phyloP scores from a whole-genome alignment of 2,113 vertebrate genomes.

The Rhinichthys klamathensis region DNA sequence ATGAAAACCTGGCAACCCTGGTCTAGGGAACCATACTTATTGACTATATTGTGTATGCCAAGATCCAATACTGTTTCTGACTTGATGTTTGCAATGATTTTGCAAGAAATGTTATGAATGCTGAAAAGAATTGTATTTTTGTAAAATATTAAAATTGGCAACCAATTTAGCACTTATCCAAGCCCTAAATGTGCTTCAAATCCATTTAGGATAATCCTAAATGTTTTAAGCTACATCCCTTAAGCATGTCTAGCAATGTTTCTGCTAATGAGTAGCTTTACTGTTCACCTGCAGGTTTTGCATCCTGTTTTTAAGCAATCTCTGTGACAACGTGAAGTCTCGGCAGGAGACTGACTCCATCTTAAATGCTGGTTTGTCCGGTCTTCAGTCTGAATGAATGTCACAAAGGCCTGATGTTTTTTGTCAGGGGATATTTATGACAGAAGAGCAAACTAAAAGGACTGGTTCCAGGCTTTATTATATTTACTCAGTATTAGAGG shows the following conservation, averaged over 20 bases:
- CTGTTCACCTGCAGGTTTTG: background rate
- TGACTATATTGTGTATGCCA: background rate
- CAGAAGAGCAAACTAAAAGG: slow-evolving; percentile 11
- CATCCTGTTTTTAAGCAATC: background rate
- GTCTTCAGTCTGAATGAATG: slow-evolving; percentile 20
- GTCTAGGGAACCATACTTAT: background rate
- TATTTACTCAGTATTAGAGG: background rate
- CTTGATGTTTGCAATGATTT: background rate
- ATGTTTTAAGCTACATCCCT: background rate
- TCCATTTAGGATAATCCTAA: background rate
- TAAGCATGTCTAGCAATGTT: background rate
- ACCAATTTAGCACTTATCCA: too few relatives aligned
- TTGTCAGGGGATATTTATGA: slow-evolving; percentile 33
- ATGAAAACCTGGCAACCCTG: too few relatives aligned
- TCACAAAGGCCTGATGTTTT: background rate
- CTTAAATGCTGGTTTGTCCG: slow-evolving; percentile 22
- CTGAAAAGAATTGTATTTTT: background rate
- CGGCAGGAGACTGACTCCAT: background rate
- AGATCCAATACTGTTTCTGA: background rate
- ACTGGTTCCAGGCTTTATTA: background rate
- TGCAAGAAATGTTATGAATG: background rate
- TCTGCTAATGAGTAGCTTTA: background rate
- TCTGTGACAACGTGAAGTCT: slow-evolving; percentile 2
- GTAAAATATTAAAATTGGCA: too few relatives aligned
- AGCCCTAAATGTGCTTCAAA: too few relatives aligned